These are phyloP conservation scores for Hypsibius dujardini DNA, from an alignment of 1,140 invertebrate genomes.

Conservation along the genomic window DNA sequence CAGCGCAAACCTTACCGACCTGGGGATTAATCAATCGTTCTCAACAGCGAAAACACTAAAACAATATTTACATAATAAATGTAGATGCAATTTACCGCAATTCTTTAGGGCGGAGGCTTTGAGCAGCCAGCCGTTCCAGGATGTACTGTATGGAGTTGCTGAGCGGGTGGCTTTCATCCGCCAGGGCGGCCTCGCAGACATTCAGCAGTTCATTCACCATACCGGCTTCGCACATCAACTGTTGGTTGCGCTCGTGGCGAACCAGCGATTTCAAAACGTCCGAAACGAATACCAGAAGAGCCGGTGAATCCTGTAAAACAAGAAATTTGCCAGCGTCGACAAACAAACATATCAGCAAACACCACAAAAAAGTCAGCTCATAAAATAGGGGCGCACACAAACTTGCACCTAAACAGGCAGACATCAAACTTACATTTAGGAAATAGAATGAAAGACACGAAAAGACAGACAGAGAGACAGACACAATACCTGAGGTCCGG, in stretches of 20 bases:
- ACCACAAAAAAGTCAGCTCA: too few species aligned
- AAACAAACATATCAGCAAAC: too few species aligned
- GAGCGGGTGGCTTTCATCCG: slow-evolving; percentile 71
- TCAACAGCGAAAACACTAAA: neutral
- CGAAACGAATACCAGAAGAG: slow-evolving; percentile 19
- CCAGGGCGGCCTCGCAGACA: slow-evolving; percentile 56
- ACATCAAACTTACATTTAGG: too few species aligned
- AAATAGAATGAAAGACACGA: neutral
- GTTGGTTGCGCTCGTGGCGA: slow-evolving; percentile 80
- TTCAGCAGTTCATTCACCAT: slow-evolving; percentile 53
- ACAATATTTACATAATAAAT: slow-evolving; percentile 16
- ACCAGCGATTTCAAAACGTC: slow-evolving; percentile 72
- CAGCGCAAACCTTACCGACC: neutral
- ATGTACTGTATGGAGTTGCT: slow-evolving; percentile 83
- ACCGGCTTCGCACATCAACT: slow-evolving; percentile 87
- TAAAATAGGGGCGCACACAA: too few species aligned
- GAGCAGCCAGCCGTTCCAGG: slow-evolving; percentile 79
- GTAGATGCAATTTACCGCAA: slow-evolving; percentile 44
- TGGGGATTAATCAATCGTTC: neutral
- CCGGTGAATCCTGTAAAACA: slow-evolving; percentile 4
- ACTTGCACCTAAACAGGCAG: too few species aligned
- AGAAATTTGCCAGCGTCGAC: too few species aligned
- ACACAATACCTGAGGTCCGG: neutral
- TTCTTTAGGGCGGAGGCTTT: slow-evolving; percentile 75
- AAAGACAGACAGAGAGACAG: neutral